These are phyloP conservation scores for Caracal caracal DNA, from an alignment of 2,113 vertebrate genomes.

Conservation along the genomic window DNA sequence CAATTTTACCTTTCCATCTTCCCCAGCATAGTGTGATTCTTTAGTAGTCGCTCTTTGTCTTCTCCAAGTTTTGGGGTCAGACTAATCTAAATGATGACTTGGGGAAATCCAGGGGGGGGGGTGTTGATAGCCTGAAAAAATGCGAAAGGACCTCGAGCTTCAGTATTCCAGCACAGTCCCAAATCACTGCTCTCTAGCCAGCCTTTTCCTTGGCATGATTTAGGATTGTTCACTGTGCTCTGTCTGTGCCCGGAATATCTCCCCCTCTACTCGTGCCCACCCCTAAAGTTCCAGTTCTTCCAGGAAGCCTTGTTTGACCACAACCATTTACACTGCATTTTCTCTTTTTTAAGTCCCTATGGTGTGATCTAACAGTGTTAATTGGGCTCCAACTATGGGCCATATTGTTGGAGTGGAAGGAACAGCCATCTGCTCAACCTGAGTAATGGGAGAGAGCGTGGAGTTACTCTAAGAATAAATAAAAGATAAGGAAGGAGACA, in stretches of 20 bases:
- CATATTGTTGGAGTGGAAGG: not conserved
- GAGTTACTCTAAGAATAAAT: not conserved
- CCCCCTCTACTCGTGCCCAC: not conserved
- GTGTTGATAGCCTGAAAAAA: not conserved
- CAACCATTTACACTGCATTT: not conserved
- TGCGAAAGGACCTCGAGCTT: not conserved
- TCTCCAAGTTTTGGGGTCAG: constrained; percentile 69
- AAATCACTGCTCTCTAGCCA: not conserved
- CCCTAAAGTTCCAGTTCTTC: constrained; percentile 4
- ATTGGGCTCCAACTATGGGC: not conserved
- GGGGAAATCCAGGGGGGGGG: not conserved
- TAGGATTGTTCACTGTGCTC: not conserved
- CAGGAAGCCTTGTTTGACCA: not conserved
- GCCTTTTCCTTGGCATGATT: not conserved
- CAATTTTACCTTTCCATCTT: constrained; percentile 79
- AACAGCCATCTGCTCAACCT: not conserved
- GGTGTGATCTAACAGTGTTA: not conserved
- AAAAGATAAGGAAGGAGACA: not conserved
- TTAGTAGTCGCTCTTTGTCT: constrained; percentile 69
- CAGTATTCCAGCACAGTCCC: not conserved
- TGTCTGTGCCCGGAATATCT: not conserved
- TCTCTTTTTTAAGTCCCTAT: not conserved
- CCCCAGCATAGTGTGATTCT: constrained; percentile 15
- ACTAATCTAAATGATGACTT: constrained; percentile 56
- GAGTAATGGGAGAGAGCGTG: no score